Evolutionary conservation across 2,797 vertebrate genomes (phyloP).

Genomic region (Notamacropus eugenii): DNA sequence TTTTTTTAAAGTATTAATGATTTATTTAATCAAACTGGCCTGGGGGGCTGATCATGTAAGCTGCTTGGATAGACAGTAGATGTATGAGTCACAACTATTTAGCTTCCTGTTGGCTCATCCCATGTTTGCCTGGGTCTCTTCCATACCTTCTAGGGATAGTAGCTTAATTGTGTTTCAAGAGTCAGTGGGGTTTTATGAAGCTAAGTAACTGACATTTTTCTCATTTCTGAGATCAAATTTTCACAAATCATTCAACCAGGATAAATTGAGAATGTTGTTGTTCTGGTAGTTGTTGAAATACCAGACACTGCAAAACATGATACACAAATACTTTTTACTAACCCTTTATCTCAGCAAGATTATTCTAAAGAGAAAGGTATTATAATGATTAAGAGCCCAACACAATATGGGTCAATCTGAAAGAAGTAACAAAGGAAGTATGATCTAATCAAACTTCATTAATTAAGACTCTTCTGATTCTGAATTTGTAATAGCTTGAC

Average conservation of each 20-base stretch:
- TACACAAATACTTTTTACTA: conserved; percentile 72
- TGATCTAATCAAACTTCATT: background rate
- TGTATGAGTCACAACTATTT: background rate
- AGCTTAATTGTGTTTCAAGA: conserved; percentile 71
- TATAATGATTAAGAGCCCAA: conserved; percentile 36
- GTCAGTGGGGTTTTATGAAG: conserved; percentile 62
- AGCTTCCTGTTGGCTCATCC: conserved; percentile 66
- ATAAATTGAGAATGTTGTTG: conserved; percentile 72
- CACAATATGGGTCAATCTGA: background rate
- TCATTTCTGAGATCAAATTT: conserved; percentile 76
- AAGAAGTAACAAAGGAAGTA: conserved; percentile 41
- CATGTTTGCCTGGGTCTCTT: conserved; percentile 47
- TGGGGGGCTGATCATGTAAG: conserved; percentile 58
- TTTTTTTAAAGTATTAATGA: conserved; percentile 53
- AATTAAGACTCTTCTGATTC: background rate
- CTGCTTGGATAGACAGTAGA: conserved; percentile 43
- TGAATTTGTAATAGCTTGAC: conserved; percentile 27
- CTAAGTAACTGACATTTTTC: conserved; percentile 72
- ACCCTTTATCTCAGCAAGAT: conserved; percentile 52
- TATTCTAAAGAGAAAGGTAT: conserved; percentile 21
- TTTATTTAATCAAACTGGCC: conserved; percentile 55
- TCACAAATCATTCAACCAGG: conserved; percentile 75
- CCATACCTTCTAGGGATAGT: conserved; percentile 65
- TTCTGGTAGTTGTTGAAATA: conserved; percentile 71
- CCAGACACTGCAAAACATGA: conserved; percentile 63